Evolutionary conservation across 2,888 invertebrate genomes (phyloP).

Genomic region (Nephrotoma flavescens): DNA sequence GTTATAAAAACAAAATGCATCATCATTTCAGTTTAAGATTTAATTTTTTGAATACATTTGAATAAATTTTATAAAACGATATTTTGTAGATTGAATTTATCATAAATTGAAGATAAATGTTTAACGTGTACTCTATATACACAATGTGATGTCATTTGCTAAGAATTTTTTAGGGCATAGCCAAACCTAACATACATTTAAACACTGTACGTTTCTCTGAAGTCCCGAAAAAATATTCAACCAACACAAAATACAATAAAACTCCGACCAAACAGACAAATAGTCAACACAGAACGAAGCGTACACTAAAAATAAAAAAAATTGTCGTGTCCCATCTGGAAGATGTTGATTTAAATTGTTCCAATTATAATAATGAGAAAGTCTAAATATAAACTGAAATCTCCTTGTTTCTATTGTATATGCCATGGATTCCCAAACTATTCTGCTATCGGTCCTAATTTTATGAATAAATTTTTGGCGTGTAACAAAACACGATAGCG

Average conservation of each 20-base stretch:
- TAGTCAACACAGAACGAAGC: not conserved
- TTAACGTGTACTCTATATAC: too few species aligned
- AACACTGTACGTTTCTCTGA: not conserved
- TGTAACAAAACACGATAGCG: too few species aligned
- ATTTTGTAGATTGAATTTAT: not conserved
- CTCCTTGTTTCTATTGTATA: not conserved
- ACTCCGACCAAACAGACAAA: not conserved
- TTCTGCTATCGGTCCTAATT: too few species aligned
- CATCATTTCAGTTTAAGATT: not conserved
- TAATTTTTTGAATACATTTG: not conserved
- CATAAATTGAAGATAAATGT: not conserved
- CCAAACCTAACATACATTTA: not conserved
- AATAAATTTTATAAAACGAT: not conserved
- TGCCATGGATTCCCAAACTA: too few species aligned
- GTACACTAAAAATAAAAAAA: not conserved
- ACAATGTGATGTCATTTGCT: not conserved
- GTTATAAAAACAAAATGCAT: not conserved
- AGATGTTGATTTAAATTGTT: conserved; percentile 7
- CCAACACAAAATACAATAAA: not conserved
- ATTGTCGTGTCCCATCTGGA: not conserved
- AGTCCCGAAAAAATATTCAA: not conserved
- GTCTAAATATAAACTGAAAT: not conserved
- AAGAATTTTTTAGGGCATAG: not conserved
- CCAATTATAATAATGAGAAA: conserved; percentile 7
- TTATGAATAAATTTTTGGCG: too few species aligned